These are phyloP conservation scores for Ammodytes dubius DNA, from an alignment of 2,113 vertebrate genomes.

Conservation along the genomic window DNA sequence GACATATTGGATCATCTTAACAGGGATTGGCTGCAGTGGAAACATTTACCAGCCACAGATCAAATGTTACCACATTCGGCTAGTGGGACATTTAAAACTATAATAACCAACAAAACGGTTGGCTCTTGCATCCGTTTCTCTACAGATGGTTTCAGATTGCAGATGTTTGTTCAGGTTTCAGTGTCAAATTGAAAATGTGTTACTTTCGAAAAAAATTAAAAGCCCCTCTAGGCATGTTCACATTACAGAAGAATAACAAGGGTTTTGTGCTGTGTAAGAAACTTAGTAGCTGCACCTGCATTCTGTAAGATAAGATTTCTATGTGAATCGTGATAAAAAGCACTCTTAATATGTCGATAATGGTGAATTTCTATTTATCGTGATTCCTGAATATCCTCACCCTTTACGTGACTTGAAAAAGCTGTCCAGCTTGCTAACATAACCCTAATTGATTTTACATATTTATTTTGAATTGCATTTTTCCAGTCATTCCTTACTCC, in stretches of 20 bases:
- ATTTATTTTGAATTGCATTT: no score
- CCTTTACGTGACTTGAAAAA: no score
- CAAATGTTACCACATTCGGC: conserved; percentile 3
- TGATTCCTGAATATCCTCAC: no score
- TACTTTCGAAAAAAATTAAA: no score
- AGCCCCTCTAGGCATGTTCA: neutral
- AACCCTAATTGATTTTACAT: no score
- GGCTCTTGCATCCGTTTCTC: neutral
- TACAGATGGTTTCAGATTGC: neutral
- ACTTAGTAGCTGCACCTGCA: neutral
- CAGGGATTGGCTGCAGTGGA: neutral
- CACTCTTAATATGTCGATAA: no score
- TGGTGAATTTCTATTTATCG: no score
- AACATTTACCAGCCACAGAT: conserved; percentile 41
- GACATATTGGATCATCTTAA: neutral
- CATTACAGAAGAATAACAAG: neutral
- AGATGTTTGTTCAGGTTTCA: neutral
- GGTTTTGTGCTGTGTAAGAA: neutral
- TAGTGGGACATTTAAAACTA: neutral
- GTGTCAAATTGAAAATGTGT: no score
- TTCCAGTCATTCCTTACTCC: no score
- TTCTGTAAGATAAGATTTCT: no score
- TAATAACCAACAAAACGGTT: neutral
- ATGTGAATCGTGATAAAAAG: no score
- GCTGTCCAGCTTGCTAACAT: no score